Conservation (phyloP, 2,888 invertebrate species). For the Hartigia nigra region DNA sequence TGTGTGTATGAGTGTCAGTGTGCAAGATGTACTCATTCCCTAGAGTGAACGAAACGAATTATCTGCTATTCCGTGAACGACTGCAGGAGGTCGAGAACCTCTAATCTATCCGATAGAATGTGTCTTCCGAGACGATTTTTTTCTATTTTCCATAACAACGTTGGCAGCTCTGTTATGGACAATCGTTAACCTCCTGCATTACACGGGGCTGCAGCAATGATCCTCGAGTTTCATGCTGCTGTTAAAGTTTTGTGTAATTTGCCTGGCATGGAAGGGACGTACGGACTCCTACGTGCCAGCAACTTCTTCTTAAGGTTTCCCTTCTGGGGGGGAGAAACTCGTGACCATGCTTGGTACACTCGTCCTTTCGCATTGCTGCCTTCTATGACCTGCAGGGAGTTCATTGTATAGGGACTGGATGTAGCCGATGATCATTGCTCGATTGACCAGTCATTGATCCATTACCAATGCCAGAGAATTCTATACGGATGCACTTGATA, state of each 20-base stretch:
- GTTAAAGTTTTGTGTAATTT: background rate
- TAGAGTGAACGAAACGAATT: background rate
- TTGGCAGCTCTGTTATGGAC: background rate
- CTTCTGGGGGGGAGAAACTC: background rate
- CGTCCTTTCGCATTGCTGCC: background rate
- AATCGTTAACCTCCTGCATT: background rate
- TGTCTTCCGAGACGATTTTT: slow-evolving; percentile 12
- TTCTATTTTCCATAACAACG: background rate
- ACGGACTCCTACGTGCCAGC: background rate
- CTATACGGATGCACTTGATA: background rate
- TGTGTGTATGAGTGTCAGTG: background rate
- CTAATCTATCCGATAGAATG: slow-evolving; percentile 35
- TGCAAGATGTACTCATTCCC: background rate
- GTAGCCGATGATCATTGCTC: background rate
- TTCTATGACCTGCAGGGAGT: background rate
- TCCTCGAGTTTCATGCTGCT: background rate
- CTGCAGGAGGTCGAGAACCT: slow-evolving; percentile 35
- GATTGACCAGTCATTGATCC: background rate
- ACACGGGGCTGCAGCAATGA: background rate
- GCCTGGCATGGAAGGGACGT: background rate
- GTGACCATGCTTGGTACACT: background rate
- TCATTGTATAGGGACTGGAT: background rate
- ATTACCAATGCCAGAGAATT: background rate
- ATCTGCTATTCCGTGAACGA: background rate
- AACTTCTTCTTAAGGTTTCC: background rate